Evolutionary conservation across 2,113 vertebrate genomes (phyloP).

Genomic region (Romanogobio albipinnatus): DNA sequence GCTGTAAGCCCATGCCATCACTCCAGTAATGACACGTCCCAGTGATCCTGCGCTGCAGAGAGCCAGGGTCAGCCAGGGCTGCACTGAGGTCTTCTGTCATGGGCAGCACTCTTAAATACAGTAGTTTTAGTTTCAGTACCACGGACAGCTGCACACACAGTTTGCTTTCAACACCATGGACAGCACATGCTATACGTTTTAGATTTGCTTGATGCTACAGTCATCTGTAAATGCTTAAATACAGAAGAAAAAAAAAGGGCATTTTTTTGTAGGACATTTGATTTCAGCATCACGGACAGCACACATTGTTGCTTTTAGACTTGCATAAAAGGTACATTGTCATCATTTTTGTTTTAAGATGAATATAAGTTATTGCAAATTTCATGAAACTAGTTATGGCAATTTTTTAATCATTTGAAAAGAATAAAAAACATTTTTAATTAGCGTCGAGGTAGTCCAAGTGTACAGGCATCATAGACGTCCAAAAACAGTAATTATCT

Average conservation of each 20-base stretch:
- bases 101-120: constrained; percentile 72
- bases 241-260: too few species aligned
- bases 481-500: neutral
- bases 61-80: constrained; percentile 60
- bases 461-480: neutral
- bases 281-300: neutral
- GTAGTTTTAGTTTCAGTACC: constrained; percentile 57
- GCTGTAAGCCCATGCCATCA: constrained; percentile 70
- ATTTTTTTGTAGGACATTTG: neutral
- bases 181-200: neutral
- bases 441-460: neutral
- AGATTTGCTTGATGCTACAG: neutral
- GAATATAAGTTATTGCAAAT: neutral
- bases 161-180: constrained; percentile 19
- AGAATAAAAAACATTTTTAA: neutral
- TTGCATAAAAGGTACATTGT: neutral
- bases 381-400: neutral
- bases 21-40: constrained; percentile 72
- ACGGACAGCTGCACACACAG: constrained; percentile 1
- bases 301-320: neutral
- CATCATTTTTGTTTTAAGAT: neutral
- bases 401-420: neutral
- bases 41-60: constrained; percentile 35
- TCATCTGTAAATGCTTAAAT: neutral
- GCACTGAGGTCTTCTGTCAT: constrained; percentile 61